phyloP scores from a whole-genome alignment of 2,888 invertebrate genomes.

The Machimus rusticus region DNA sequence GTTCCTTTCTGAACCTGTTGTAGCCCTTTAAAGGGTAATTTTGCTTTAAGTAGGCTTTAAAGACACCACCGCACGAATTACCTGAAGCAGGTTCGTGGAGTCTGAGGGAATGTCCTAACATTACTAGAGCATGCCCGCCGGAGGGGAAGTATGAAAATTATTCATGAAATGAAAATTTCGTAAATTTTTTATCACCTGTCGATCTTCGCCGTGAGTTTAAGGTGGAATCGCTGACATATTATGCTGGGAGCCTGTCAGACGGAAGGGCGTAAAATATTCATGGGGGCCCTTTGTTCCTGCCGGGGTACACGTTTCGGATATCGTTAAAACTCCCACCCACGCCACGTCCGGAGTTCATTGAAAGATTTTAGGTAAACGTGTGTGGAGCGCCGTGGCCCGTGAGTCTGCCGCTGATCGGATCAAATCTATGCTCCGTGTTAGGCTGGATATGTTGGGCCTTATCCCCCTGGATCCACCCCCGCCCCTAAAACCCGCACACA shows the following conservation, averaged over 20 bases:
- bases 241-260: conserved; percentile 13
- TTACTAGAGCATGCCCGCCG: background rate
- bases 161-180: conserved; percentile 39
- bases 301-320: background rate
- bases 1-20: background rate
- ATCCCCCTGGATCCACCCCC: background rate
- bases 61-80: background rate
- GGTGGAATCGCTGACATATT: conserved; percentile 30
- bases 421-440: conserved; percentile 1
- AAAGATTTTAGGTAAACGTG: conserved; percentile 5
- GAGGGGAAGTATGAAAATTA: conserved; percentile 4
- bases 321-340: background rate
- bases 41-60: background rate
- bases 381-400: background rate
- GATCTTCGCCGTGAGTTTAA: background rate
- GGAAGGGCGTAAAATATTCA: conserved; percentile 30
- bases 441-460: background rate
- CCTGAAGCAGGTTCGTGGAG: background rate
- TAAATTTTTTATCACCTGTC: conserved; percentile 37
- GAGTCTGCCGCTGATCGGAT: conserved; percentile 11
- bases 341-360: background rate
- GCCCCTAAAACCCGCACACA: background rate
- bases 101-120: background rate
- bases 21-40: background rate
- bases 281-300: background rate